These are phyloP conservation scores for Euglossa dilemma DNA, from an alignment of 1,140 invertebrate species.

Conservation along the genomic window DNA sequence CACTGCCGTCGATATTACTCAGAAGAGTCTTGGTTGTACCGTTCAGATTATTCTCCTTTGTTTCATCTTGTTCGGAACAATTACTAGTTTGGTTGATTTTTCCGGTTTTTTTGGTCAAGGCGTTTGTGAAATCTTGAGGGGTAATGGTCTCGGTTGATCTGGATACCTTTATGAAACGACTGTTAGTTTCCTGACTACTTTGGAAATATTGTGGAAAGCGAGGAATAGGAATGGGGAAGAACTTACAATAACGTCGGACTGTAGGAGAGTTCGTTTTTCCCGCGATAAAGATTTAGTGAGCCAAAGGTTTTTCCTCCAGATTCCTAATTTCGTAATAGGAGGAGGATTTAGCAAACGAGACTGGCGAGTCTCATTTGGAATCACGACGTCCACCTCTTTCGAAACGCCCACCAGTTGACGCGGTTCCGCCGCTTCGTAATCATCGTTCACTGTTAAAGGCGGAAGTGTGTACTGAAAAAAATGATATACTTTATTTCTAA, in stretches of 20 bases:
- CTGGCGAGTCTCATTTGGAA: constrained; percentile 73
- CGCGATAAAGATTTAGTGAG: constrained; percentile 66
- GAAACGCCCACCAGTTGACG: constrained; percentile 66
- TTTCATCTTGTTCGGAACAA: background rate
- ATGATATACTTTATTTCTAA: background rate
- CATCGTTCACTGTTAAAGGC: constrained; percentile 37
- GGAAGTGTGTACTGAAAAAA: constrained; percentile 31
- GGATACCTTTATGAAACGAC: background rate
- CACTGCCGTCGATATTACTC: background rate
- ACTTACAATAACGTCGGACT: background rate
- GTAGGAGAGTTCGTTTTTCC: constrained; percentile 52
- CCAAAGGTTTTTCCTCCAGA: constrained; percentile 76
- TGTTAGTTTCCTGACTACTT: background rate
- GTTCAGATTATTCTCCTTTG: background rate
- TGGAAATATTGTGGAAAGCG: constrained; percentile 29
- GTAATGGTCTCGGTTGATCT: constrained; percentile 60
- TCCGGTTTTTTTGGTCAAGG: constrained; percentile 40
- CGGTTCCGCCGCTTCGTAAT: constrained; percentile 75
- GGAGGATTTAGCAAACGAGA: constrained; percentile 40
- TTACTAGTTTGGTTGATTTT: constrained; percentile 27
- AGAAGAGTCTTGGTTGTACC: background rate
- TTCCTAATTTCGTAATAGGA: constrained; percentile 59
- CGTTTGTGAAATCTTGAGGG: constrained; percentile 58
- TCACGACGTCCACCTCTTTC: constrained; percentile 73
- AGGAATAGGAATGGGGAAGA: background rate